These are phyloP conservation scores for Falco columbarius DNA, from an alignment of 2,797 vertebrate genomes.

Conservation along the genomic window DNA sequence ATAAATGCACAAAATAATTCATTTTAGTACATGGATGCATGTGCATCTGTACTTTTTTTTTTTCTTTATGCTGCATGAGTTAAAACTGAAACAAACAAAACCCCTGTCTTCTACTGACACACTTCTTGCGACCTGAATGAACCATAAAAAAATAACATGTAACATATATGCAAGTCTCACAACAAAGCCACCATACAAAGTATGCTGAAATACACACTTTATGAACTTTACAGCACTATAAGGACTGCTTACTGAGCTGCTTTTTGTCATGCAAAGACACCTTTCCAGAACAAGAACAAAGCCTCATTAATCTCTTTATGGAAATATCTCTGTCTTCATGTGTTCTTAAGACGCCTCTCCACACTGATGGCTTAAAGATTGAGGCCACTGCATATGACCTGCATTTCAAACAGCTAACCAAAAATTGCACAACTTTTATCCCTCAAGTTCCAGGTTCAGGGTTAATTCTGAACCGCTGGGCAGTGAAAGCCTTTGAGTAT, in stretches of 20 bases:
- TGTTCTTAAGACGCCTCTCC: constrained; percentile 4
- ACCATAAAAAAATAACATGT: not conserved
- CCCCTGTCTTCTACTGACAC: not conserved
- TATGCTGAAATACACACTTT: not conserved
- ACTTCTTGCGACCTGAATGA: not conserved
- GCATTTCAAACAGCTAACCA: not conserved
- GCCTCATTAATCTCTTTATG: constrained; percentile 52
- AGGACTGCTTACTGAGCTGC: not conserved
- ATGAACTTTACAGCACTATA: not conserved
- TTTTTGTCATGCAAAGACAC: constrained; percentile 10
- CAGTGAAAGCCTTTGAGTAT: not conserved
- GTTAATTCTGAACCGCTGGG: not conserved
- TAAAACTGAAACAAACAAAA: not conserved
- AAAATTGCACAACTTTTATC: not conserved
- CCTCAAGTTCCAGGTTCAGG: not conserved
- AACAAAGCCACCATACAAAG: not conserved
- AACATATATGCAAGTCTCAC: not conserved
- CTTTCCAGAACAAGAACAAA: constrained; percentile 42
- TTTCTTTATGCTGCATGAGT: too few species aligned
- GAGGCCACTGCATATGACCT: not conserved
- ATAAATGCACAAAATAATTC: not conserved
- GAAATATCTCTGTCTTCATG: not conserved
- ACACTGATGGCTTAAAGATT: constrained; percentile 26
- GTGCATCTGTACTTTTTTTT: too few species aligned
- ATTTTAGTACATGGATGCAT: too few species aligned